Conservation (phyloP, 2,113 vertebrate species). For the Dromaius novaehollandiae region DNA sequence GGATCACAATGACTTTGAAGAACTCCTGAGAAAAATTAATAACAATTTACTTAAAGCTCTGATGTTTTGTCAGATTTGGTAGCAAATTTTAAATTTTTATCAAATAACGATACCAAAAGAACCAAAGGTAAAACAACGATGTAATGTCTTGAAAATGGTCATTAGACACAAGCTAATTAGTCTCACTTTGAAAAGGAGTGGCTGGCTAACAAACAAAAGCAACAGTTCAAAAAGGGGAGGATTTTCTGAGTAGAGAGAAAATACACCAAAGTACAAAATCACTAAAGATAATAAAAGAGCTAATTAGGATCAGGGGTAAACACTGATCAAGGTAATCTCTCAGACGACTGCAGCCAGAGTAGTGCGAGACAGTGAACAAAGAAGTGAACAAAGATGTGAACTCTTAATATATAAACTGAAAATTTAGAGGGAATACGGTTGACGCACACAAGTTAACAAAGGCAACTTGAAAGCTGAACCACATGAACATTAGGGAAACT, state of each 20-base stretch:
- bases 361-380: neutral
- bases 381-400: neutral
- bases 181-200: neutral
- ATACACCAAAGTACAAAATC: neutral
- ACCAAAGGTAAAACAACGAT: neutral
- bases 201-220: neutral
- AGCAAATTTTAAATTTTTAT: conserved; percentile 8
- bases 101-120: neutral
- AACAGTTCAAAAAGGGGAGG: neutral
- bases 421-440: neutral
- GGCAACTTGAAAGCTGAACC: neutral
- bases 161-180: neutral
- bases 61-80: neutral
- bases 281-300: neutral
- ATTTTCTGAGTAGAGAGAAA: neutral
- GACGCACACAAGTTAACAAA: neutral
- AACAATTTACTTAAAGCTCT: neutral
- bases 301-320: neutral
- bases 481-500: neutral
- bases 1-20: neutral
- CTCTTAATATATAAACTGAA: neutral
- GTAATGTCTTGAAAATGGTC: neutral
- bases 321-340: neutral
- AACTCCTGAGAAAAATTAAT: neutral
- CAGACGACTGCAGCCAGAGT: neutral